phyloP scores from a whole-genome alignment of 2,888 invertebrate genomes.

The Xanthorhoe designata region DNA sequence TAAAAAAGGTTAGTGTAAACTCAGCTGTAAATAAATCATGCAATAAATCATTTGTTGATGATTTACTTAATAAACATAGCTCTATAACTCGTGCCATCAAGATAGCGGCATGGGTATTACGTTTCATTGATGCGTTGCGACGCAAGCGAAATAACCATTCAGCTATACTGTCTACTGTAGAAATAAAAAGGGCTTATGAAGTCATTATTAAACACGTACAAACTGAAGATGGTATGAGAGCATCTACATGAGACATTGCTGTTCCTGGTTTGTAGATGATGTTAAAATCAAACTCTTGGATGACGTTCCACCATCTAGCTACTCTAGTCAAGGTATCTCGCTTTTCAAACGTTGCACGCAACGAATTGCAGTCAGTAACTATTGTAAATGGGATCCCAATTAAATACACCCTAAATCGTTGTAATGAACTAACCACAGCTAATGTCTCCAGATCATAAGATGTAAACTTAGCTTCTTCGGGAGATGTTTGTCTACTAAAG shows the following conservation, averaged over 20 bases:
- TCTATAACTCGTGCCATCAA: too few relatives aligned
- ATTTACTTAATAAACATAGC: too few relatives aligned
- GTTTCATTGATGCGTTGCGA: too few relatives aligned
- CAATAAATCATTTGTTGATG: too few relatives aligned
- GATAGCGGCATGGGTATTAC: too few relatives aligned
- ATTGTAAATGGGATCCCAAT: neutral
- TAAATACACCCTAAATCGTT: neutral
- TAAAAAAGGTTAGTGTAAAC: too few relatives aligned
- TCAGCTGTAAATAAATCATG: too few relatives aligned
- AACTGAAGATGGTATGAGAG: neutral
- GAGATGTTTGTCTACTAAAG: slow-evolving; percentile 1
- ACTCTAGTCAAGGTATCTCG: neutral
- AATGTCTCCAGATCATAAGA: slow-evolving; percentile 1
- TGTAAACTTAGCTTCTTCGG: neutral
- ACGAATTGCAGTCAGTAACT: slow-evolving; percentile 1
- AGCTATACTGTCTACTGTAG: too few relatives aligned
- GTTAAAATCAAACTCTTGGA: slow-evolving; percentile 1
- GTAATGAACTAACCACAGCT: neutral
- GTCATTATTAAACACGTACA: too few relatives aligned
- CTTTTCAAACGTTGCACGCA: neutral
- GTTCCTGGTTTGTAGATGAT: neutral
- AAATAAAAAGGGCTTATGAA: too few relatives aligned
- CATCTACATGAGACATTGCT: slow-evolving; percentile 1
- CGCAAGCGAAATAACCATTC: too few relatives aligned
- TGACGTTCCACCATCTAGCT: slow-evolving; percentile 3